Evolutionary conservation across 1,140 invertebrate species (phyloP).

Genomic region (Diorhabda sublineata): DNA sequence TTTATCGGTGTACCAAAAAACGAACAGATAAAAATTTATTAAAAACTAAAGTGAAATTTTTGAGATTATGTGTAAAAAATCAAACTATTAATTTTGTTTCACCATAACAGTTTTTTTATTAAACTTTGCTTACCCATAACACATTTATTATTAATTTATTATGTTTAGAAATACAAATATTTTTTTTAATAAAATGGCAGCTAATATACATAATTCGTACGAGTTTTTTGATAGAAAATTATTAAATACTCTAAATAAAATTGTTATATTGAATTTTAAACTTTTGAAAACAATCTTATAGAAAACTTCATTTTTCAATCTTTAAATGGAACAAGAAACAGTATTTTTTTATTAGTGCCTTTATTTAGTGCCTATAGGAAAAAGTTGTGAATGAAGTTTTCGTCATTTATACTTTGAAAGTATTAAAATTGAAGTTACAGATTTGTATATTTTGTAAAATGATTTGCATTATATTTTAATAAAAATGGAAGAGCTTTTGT

Average conservation of each 20-base stretch:
- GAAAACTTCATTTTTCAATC: conserved; percentile 17
- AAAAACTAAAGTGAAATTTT: too few relatives aligned
- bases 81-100: background rate
- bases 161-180: background rate
- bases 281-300: background rate
- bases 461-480: conserved; percentile 29
- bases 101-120: background rate
- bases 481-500: conserved; percentile 32
- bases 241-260: background rate
- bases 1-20: too few relatives aligned
- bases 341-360: background rate
- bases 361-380: background rate
- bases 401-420: conserved; percentile 24
- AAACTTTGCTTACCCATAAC: background rate
- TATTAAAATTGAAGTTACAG: conserved; percentile 34
- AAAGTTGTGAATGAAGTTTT: conserved; percentile 14
- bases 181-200: background rate
- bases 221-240: background rate
- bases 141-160: background rate
- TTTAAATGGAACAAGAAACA: conserved; percentile 11
- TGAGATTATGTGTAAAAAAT: too few relatives aligned
- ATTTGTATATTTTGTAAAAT: conserved; percentile 32
- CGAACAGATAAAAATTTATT: too few relatives aligned
- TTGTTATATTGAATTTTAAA: background rate
- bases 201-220: background rate